Evolutionary conservation across 2,888 invertebrate genomes (phyloP).

Genomic region (Leptinotarsa rubiginosa): DNA sequence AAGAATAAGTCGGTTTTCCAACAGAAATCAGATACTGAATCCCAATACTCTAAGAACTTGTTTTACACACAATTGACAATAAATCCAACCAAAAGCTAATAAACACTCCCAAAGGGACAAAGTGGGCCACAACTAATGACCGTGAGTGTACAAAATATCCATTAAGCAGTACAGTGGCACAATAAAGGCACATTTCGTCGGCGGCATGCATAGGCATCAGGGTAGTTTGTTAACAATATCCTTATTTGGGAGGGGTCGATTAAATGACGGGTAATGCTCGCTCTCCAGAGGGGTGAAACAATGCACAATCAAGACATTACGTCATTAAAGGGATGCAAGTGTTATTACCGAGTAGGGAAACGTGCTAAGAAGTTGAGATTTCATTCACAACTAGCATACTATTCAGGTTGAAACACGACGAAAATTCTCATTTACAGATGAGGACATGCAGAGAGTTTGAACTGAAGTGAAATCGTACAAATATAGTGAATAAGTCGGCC

Average conservation of each 20-base stretch:
- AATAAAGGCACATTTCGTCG: conserved; percentile 40
- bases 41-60: background rate
- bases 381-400: conserved; percentile 22
- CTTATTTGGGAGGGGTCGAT: conserved; percentile 63
- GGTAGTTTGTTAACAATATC: conserved; percentile 65
- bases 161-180: conserved; percentile 42
- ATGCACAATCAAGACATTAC: conserved; percentile 67
- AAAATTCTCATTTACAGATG: background rate
- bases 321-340: conserved; percentile 63
- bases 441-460: no score
- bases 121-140: conserved; percentile 44
- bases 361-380: conserved; percentile 42
- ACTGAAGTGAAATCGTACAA: no score
- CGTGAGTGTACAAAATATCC: conserved; percentile 49
- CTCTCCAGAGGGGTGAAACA: conserved; percentile 63
- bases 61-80: background rate
- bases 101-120: conserved; percentile 44
- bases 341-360: conserved; percentile 54
- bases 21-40: background rate
- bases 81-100: conserved; percentile 37
- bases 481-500: no score
- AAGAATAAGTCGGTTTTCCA: background rate
- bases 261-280: conserved; percentile 64
- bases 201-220: conserved; percentile 43
- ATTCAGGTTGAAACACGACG: background rate